A percentile compares a stretch with the other conserved stretches of the same genome.
Conservation (phyloP, 2,797 vertebrate genomes). For the Oryzias dopingdopingensis region DNA sequence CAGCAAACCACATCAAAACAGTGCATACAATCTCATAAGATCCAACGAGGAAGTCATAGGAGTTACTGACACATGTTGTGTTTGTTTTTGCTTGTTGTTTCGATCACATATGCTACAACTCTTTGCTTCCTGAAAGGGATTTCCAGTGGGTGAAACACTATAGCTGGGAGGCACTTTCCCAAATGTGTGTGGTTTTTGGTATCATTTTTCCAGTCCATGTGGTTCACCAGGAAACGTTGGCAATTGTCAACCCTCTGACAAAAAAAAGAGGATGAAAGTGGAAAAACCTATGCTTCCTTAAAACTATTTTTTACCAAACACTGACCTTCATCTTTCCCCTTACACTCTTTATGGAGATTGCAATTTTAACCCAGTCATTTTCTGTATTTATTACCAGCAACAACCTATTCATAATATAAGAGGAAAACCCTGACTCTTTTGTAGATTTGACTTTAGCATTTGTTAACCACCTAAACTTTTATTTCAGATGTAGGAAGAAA, state of each 20-base stretch:
- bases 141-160: slow-evolving; percentile 44
- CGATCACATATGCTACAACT: slow-evolving; percentile 16
- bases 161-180: slow-evolving; percentile 39
- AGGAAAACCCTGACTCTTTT: too few species aligned
- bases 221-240: slow-evolving; percentile 43
- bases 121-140: slow-evolving; percentile 34
- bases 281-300: neutral
- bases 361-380: neutral
- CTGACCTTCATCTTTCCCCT: neutral
- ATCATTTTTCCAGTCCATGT: slow-evolving; percentile 35
- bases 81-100: slow-evolving; percentile 11
- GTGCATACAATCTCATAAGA: slow-evolving; percentile 35
- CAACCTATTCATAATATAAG: too few species aligned
- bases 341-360: neutral
- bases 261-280: slow-evolving; percentile 29
- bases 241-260: slow-evolving; percentile 27
- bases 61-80: slow-evolving; percentile 17
- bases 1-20: slow-evolving; percentile 27
- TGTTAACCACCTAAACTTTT: too few species aligned
- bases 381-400: too few species aligned
- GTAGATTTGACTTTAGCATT: too few species aligned
- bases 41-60: neutral
- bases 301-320: slow-evolving; percentile 2
- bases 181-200: slow-evolving; percentile 30
- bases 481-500: too few species aligned